Conservation (phyloP, 2,888 invertebrate genomes). For the Conchocele bisecta region DNA sequence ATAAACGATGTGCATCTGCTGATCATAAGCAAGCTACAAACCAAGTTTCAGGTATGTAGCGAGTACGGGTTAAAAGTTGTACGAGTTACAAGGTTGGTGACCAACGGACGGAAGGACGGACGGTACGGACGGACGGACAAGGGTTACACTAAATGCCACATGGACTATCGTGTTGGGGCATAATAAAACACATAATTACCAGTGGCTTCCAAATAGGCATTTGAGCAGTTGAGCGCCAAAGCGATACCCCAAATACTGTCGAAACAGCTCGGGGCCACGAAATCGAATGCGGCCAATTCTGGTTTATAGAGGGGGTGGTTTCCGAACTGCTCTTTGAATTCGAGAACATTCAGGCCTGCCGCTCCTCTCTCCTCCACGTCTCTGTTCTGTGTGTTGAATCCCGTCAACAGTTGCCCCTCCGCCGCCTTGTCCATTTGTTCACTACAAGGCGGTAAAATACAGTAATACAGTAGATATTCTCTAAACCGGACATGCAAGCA, state of each 20-base stretch:
- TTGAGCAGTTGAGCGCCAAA: slow-evolving; percentile 21
- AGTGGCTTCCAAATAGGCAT: neutral
- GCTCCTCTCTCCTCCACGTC: neutral
- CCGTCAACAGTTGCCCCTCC: slow-evolving; percentile 6
- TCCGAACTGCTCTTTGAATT: slow-evolving; percentile 3
- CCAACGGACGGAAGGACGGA: no score
- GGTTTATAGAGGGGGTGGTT: neutral
- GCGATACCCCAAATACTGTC: slow-evolving; percentile 27
- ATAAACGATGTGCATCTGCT: no score
- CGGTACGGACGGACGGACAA: no score
- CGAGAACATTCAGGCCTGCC: neutral
- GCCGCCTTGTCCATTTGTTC: slow-evolving; percentile 13
- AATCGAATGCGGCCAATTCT: neutral
- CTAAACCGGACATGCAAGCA: no score
- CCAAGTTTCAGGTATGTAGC: no score
- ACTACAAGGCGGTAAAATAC: neutral
- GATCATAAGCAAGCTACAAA: no score
- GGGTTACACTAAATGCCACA: no score
- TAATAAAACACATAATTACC: slow-evolving; percentile 23
- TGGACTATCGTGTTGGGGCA: no score
- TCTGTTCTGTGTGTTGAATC: neutral
- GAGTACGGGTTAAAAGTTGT: no score
- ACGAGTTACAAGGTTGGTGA: no score
- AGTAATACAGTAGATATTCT: no score
- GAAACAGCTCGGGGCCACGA: slow-evolving; percentile 7